Percentiles rank a stretch among this genome's conserved stretches.
These are phyloP conservation scores for Oryzias javanicus DNA, from an alignment of 2,113 vertebrate genomes.

Conservation along the genomic window DNA sequence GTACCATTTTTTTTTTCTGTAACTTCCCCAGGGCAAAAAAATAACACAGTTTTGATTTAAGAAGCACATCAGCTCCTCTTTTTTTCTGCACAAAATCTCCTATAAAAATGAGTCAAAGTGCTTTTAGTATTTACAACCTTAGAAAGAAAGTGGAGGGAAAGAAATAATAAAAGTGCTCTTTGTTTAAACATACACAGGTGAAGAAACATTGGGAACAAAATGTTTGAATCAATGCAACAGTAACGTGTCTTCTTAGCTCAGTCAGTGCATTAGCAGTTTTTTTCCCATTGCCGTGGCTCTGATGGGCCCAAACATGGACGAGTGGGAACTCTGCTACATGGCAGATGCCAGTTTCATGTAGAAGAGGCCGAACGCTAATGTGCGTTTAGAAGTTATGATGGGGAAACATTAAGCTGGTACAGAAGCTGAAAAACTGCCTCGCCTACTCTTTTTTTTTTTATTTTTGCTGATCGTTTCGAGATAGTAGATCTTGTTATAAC, in stretches of 20 bases:
- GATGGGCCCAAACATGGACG: conserved; percentile 14
- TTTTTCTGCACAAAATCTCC: conserved; percentile 7
- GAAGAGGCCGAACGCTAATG: background rate
- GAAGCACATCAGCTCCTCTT: background rate
- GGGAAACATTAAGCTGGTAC: no score
- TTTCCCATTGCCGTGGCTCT: conserved; percentile 1
- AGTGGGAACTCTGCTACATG: conserved; percentile 13
- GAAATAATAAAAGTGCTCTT: conserved; percentile 40
- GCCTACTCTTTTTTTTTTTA: no score
- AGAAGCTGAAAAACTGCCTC: no score
- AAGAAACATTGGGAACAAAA: conserved; percentile 6
- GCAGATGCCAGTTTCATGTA: background rate
- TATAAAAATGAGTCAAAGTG: conserved; percentile 18
- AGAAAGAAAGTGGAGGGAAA: background rate
- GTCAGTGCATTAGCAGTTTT: conserved; percentile 33
- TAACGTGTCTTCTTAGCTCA: conserved; percentile 9
- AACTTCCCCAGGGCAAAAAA: conserved; percentile 6
- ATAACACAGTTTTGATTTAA: conserved; percentile 13
- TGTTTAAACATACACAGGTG: conserved; percentile 17
- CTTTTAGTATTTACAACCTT: conserved; percentile 10
- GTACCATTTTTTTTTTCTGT: conserved; percentile 5
- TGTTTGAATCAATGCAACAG: conserved; percentile 5
- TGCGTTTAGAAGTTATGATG: no score
- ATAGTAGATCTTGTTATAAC: no score
- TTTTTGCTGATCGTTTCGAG: no score